Base-by-base conservation (phyloP, 2,797 vertebrate species). In the Tragelaphus oryx region DNA sequence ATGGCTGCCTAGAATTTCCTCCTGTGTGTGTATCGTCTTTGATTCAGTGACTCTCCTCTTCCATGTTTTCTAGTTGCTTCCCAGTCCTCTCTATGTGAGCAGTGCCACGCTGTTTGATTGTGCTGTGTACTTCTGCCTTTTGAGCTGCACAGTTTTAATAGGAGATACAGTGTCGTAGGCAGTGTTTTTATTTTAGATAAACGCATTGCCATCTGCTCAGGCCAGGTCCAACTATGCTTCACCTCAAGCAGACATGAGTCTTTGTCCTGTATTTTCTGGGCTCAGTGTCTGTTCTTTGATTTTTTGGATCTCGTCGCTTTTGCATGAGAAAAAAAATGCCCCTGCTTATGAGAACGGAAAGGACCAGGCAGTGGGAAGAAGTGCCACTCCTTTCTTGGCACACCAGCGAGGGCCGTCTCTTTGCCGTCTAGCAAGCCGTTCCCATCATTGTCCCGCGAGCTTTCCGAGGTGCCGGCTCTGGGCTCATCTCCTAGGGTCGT, bases 161-260 rank as follows among this genome's bases (percentile, higher is more conserved):
- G 55, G 20, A 57, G 26, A 4, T 44, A 7, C 8, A 0, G 55
- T 9, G 20, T 33, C 0, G 0, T 2, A 13, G 30, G n/a, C 37
- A 24, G 44, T 4, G 30, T 55, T 59, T 74, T 22, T 8, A 13
- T 37, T 28, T 54, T 10, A 4, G 54, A 48, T 55, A 46, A 48
- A 30, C 0, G 2, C 18, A 4, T 26, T 9, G 24, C 20, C 2
- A 0, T 12, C 9, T 2, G 22, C 87, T 52, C 6, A 7, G 30
- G 28, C n/a, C 65, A 33, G 20, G 37, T 3, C 54, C 4, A 6
- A 11, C 24, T 5, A 0, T 11, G 28, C 16, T 7, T n/a, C 48
- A 5, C 16, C 17, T 52, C 11, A 26, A 59, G 44, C 22, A 28
- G 59, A 11, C 0, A 2, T 52, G n/a, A 18, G 41, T 33, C 59